phyloP scores from a whole-genome alignment of 2,797 vertebrate genomes.

The Chrysocyon brachyurus region DNA sequence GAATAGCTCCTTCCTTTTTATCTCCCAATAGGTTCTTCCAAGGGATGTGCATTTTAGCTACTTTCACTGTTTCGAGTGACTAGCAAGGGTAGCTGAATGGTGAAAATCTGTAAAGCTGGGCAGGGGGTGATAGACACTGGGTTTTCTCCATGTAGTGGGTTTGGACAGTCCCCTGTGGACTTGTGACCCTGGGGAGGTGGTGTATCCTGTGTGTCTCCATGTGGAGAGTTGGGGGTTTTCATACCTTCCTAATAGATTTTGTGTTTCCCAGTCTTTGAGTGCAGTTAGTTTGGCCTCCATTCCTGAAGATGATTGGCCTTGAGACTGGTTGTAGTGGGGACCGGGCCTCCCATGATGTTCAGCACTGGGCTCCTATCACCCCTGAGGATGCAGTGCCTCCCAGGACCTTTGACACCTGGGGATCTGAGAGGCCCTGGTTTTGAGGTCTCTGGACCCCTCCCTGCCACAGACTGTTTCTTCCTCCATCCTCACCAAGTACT shows the following conservation, averaged over 20 bases:
- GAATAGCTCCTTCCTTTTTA: too few relatives aligned
- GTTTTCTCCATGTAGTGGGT: not conserved
- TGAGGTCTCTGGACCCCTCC: not conserved
- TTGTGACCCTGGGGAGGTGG: not conserved
- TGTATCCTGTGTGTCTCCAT: not conserved
- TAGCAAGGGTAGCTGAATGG: not conserved
- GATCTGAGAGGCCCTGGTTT: conserved; percentile 41
- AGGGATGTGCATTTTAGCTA: not conserved
- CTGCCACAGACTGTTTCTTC: not conserved
- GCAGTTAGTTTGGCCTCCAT: not conserved
- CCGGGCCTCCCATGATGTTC: conserved; percentile 27
- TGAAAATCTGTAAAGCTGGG: not conserved
- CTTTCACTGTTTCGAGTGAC: not conserved
- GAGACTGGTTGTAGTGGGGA: not conserved
- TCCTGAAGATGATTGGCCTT: not conserved
- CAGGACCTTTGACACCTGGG: conserved; percentile 72
- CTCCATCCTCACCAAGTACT: not conserved
- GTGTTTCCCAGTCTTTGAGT: not conserved
- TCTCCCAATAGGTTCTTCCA: not conserved
- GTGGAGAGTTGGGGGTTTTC: not conserved
- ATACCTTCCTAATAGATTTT: not conserved
- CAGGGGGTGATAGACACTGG: not conserved
- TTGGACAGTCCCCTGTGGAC: not conserved
- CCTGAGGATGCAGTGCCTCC: conserved; percentile 69
- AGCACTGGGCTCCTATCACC: conserved; percentile 71